These are phyloP conservation scores for Nomada fucata DNA, from an alignment of 2,888 invertebrate species.

Conservation along the genomic window DNA sequence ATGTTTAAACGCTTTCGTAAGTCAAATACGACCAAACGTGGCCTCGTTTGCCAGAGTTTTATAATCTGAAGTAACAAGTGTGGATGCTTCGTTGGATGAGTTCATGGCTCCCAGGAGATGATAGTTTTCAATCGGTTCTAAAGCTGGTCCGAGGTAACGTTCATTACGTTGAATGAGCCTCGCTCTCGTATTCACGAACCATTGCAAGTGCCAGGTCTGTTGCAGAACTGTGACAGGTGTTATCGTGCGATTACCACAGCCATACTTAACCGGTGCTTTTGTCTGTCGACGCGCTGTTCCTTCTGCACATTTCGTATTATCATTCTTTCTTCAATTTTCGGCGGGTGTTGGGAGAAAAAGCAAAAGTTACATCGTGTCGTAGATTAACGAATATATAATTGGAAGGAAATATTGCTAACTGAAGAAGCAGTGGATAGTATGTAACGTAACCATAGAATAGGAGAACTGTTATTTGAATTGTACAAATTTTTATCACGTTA, in stretches of 20 bases:
- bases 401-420: no score
- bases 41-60: conserved; percentile 7
- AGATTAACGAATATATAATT: background rate
- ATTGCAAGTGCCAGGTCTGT: conserved; percentile 45
- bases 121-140: conserved; percentile 49
- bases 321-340: background rate
- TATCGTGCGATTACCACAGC: conserved; percentile 59
- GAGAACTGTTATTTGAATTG: no score
- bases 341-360: no score
- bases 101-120: conserved; percentile 19
- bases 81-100: background rate
- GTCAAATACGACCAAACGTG: background rate
- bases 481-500: background rate
- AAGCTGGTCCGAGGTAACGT: conserved; percentile 45
- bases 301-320: background rate
- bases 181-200: conserved; percentile 62
- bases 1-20: background rate
- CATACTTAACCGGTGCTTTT: conserved; percentile 38
- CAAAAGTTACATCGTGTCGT: no score
- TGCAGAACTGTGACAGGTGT: conserved; percentile 66
- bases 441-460: no score
- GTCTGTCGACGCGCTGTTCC: conserved; percentile 14
- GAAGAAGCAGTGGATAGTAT: no score
- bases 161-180: conserved; percentile 54
- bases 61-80: conserved; percentile 26